Evolutionary conservation across 2,888 invertebrate species (phyloP).

Genomic region (Sphinx pinastri): DNA sequence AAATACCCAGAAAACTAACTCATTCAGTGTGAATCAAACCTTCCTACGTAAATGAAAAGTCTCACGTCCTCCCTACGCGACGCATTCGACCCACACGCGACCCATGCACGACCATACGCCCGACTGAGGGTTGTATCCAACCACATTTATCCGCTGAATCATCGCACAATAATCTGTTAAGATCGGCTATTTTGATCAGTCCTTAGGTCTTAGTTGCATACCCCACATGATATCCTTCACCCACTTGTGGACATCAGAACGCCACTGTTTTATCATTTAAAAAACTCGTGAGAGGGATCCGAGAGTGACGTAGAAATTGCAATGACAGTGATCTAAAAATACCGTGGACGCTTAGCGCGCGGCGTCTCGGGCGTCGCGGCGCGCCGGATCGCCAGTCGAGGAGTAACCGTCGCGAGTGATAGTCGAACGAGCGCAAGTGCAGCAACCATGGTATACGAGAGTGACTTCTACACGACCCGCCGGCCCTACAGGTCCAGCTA

Average conservation of each 20-base stretch:
- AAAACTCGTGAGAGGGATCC: constrained; percentile 58
- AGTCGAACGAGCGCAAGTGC: constrained; percentile 70
- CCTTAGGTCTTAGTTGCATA: constrained; percentile 50
- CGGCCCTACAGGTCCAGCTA: constrained; percentile 91
- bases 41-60: constrained; percentile 35
- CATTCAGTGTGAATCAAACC: constrained; percentile 37
- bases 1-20: neutral
- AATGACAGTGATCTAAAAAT: constrained; percentile 83
- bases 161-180: constrained; percentile 30
- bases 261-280: constrained; percentile 61
- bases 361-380: constrained; percentile 57
- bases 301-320: constrained; percentile 79
- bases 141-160: constrained; percentile 42
- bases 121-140: constrained; percentile 39
- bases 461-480: constrained; percentile 95
- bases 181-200: constrained; percentile 50
- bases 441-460: constrained; percentile 94
- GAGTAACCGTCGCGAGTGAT: constrained; percentile 77
- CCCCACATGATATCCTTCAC: constrained; percentile 71
- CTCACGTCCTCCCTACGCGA: constrained; percentile 40
- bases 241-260: constrained; percentile 65
- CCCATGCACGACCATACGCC: constrained; percentile 22
- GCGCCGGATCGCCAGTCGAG: constrained; percentile 74
- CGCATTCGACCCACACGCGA: constrained; percentile 40
- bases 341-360: constrained; percentile 49